Percentiles rank a stretch among this genome's conserved stretches.
Conservation (phyloP, 2,113 vertebrate species). For the Panthera leo region DNA sequence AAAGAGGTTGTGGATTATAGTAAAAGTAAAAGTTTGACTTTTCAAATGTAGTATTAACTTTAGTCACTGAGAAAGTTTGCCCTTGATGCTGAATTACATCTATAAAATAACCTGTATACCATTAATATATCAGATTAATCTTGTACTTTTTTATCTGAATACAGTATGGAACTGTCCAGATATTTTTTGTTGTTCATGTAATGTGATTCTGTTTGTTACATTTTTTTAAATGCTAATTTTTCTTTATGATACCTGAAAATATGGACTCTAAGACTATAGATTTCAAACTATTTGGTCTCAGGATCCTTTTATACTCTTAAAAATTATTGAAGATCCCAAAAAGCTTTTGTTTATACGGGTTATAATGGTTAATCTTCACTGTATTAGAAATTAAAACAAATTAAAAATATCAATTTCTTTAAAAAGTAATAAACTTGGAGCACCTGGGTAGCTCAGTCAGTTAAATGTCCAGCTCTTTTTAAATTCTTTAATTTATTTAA, state of each 20-base stretch:
- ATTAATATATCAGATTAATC: background rate
- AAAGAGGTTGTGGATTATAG: background rate
- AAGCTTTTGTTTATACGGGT: background rate
- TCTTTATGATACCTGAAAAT: background rate
- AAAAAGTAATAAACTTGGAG: background rate
- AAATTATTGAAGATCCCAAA: background rate
- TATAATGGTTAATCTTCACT: background rate
- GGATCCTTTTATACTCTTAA: background rate
- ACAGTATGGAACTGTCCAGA: background rate
- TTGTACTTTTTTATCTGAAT: background rate
- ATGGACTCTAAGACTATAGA: background rate
- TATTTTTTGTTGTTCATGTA: background rate
- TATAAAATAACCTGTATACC: background rate
- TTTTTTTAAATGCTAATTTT: background rate
- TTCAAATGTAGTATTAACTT: constrained; percentile 22
- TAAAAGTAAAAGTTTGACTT: constrained; percentile 44
- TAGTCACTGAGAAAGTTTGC: constrained; percentile 30
- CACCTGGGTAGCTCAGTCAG: too few relatives aligned
- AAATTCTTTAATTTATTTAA: too few relatives aligned
- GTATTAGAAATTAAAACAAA: background rate
- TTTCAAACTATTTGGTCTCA: background rate
- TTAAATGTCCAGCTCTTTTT: too few relatives aligned
- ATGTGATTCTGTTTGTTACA: background rate
- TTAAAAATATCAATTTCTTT: background rate
- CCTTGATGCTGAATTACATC: background rate